Conservation (phyloP, 2,797 vertebrate species). For the Anguilla megastoma region DNA sequence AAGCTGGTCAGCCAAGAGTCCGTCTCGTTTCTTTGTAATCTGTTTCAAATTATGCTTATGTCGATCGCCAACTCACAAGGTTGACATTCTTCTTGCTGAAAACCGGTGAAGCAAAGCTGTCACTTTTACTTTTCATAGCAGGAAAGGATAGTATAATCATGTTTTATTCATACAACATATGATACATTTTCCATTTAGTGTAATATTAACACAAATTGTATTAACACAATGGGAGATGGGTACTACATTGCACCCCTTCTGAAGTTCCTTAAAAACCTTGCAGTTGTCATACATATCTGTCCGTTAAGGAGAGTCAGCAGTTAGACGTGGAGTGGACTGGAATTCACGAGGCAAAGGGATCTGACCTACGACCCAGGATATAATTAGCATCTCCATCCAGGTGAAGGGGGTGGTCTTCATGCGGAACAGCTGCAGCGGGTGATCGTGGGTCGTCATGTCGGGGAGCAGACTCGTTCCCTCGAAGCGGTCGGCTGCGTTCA, state of each 20-base stretch:
- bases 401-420: conserved; percentile 96
- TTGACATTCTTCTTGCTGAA: background rate
- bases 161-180: too few relatives aligned
- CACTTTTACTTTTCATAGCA: background rate
- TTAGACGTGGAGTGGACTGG: background rate
- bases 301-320: background rate
- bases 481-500: conserved; percentile 96
- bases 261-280: too few relatives aligned
- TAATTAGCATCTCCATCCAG: conserved; percentile 97
- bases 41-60: background rate
- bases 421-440: conserved; percentile 87
- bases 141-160: background rate
- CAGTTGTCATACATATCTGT: background rate
- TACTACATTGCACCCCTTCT: too few relatives aligned
- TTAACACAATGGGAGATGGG: too few relatives aligned
- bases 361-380: conserved; percentile 96
- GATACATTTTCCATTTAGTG: too few relatives aligned
- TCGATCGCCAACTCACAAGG: background rate
- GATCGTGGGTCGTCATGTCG: conserved; percentile 86
- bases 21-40: background rate
- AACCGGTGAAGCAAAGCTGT: background rate
- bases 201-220: too few relatives aligned
- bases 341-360: background rate
- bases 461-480: conserved; percentile 86
- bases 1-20: background rate